These are phyloP conservation scores for Erythrocebus patas DNA, from an alignment of 2,113 vertebrate genomes.

Conservation along the genomic window DNA sequence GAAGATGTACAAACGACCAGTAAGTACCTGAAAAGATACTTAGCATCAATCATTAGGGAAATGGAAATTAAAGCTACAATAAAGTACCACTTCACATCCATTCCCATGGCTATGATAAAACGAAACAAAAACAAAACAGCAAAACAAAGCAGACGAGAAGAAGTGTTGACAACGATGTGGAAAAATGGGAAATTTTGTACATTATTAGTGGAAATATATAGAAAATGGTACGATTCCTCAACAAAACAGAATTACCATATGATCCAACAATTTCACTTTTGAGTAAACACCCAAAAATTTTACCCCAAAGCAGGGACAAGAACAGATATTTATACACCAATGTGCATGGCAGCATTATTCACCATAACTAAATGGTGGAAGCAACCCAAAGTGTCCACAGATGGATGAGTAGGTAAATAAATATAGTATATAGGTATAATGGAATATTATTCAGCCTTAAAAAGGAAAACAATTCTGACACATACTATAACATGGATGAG, in stretches of 20 bases:
- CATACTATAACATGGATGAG: background rate
- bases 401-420: background rate
- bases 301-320: background rate
- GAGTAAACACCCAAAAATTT: background rate
- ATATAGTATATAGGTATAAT: background rate
- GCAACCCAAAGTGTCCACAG: background rate
- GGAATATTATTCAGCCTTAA: background rate
- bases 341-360: background rate
- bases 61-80: background rate
- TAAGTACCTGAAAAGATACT: background rate
- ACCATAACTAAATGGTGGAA: background rate
- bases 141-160: background rate
- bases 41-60: background rate
- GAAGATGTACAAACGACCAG: background rate
- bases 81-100: background rate
- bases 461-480: background rate
- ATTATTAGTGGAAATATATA: background rate
- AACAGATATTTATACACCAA: background rate
- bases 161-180: background rate
- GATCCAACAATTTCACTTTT: background rate
- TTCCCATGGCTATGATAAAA: background rate
- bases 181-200: background rate
- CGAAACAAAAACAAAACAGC: too few species aligned
- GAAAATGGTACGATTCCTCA: background rate
- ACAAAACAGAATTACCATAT: background rate